Base-by-base conservation (phyloP, 2,113 vertebrate species). In the Tapirus terrestris region DNA sequence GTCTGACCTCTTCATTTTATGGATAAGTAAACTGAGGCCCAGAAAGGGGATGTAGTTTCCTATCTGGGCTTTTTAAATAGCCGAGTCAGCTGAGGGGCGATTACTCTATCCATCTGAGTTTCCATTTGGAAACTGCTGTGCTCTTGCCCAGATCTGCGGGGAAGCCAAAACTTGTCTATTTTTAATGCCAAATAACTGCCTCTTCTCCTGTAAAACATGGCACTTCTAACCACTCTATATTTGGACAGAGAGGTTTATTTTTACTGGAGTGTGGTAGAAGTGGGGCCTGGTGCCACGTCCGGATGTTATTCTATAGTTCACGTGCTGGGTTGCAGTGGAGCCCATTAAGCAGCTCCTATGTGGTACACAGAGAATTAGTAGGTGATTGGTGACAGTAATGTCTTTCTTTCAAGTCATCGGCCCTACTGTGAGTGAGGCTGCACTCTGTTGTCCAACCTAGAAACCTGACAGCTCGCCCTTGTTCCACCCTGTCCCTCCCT, bases 211-310 rank as follows among this genome's bases (percentile, higher is more conserved):
- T 97, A 97, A 97, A 97, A 96, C 97, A 97, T 85, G 96, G 94
- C 94, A 96, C 92, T 97, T 86, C 83, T 96, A 80, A 88, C 89
- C 70, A 67, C 63, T 90, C 97, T 97, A 20, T 97, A 89, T 98
- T 98, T 97, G 97, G 93, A 96, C 68, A 72, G 75, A 82, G 84
- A 98, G 80, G 92, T 97, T 97, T 98, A 90, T 97, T 98, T 98
- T 94, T 92, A 92, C 97, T 97, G 94, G 97, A 96, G 82, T 81
- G 84, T 58, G 80, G 94, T 90, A 79, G 73, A 60, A 97, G 80
- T 60, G 27, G 63, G 83, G 94, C 90, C 88, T 73, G 18, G 45
- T 92, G 95, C 97, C 95, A 56, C 10, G 61, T 81, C 92, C 75
- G 88, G 97, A 95, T 97, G 94, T 94, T 93, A 94, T n/a, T 96